Evolutionary conservation across 2,888 invertebrate species (phyloP).

Genomic region (Eupeodes luniger): DNA sequence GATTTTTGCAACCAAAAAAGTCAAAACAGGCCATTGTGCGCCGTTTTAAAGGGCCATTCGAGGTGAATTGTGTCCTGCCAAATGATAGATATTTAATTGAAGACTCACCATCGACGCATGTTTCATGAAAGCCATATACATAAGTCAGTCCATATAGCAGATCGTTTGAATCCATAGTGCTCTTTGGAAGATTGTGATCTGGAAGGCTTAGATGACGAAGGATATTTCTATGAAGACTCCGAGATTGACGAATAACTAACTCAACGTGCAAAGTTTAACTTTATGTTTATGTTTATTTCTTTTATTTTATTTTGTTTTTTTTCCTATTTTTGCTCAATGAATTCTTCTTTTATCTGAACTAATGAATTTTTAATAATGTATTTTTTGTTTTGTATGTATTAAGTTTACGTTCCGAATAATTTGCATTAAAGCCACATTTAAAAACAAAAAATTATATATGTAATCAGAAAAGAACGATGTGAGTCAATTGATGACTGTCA

Average conservation of each 20-base stretch:
- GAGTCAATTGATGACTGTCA: not conserved
- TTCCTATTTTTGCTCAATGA: too few relatives aligned
- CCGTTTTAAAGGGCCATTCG: too few relatives aligned
- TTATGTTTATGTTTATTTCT: too few relatives aligned
- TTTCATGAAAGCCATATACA: not conserved
- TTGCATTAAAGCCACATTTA: too few relatives aligned
- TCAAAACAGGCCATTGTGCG: too few relatives aligned
- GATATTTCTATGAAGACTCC: not conserved
- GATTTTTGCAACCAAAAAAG: too few relatives aligned
- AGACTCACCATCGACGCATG: slow-evolving; percentile 7
- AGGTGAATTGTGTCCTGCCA: too few relatives aligned
- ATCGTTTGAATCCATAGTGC: slow-evolving; percentile 31
- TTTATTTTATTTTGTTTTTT: too few relatives aligned
- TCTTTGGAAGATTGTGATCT: slow-evolving; percentile 37
- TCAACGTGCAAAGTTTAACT: too few relatives aligned
- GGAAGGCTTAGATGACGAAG: not conserved
- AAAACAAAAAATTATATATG: too few relatives aligned
- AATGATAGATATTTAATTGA: slow-evolving; percentile 5
- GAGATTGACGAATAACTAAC: not conserved
- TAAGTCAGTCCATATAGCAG: slow-evolving; percentile 15
- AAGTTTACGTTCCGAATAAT: not conserved
- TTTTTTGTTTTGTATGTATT: not conserved
- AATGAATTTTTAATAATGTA: not conserved
- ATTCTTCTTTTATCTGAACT: not conserved
- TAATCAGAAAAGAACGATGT: not conserved